Base-by-base conservation (phyloP, 2,113 vertebrate species). In the Columba livia region DNA sequence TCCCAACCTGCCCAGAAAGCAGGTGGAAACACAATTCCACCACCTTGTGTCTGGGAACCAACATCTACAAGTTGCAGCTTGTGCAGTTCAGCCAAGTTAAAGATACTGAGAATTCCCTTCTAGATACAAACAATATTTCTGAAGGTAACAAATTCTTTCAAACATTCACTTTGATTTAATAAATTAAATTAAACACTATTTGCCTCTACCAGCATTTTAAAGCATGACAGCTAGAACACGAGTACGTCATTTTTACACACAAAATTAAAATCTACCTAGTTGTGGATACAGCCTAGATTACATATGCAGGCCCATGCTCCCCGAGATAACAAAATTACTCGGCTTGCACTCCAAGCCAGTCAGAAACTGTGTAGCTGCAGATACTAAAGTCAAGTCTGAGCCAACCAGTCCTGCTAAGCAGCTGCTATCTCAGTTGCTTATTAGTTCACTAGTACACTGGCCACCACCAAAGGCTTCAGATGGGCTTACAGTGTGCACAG, bases 381-480 rank as follows among this genome's bases (percentile, higher is more conserved):
- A 80, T 13, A 90, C 54, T 83, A 60, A 70, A 96, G 94, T 84
- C 83, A 84, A 89, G 83, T 34, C 56, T 0, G 1, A 95, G 95
- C 94, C 94, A 94, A 92, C 38, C 71, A 73, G 85, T 62, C 92
- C 96, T 77, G 79, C 88, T 90, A 94, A 93, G 82, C 94, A 94
- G 90, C 94, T 97, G 96, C 95, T 90, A 77, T 62, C 95, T 96
- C 71, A 34, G 71, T 92, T 40, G 92, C 85, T 85, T 91, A 92
- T 96, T 86, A 96, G 85, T 53, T 84, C 85, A 78, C 82, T 40
- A 94, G 48, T 36, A 40, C 71, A 54, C 67, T 34, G 64, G 57
- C 83, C 83, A 86, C 2, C 0, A 95, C 86, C 86, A 67, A 73
- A 83, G 44, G 79, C 82, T 93, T 94, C 79, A 82, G 93, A 93